Base-by-base conservation (phyloP, 2,888 invertebrate genomes). In the Miltochrista miniata region DNA sequence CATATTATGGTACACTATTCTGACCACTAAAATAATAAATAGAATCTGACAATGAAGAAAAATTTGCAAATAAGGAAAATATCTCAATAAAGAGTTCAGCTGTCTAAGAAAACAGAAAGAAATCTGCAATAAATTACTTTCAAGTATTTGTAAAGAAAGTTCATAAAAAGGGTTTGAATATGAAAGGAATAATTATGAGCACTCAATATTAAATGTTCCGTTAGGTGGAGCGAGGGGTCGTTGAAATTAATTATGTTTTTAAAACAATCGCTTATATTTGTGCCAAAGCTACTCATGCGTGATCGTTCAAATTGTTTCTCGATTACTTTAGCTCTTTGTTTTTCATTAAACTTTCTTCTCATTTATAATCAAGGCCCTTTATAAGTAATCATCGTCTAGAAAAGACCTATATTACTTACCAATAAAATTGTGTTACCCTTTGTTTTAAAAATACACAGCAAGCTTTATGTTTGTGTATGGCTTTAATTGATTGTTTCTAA, bases 181-280 rank as follows among this genome's bases (percentile, higher is more conserved):
- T 79, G 76, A 85, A 88, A 87, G 85, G 81, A 90, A 89, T 90
- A 90, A 90, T 90, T 89, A 91, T 83, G 88, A 91, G 87, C 87
- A 86, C 87, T 90, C 89, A 78, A 90, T 90, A 91, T 90, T 91
- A 90, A 91, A 91, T 90, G 90, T 90, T 87, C 87, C 90, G 88
- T 87, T 85, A 83, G 79, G 65, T 67, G 76, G 81, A 75, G 74
- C 82, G 83, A 89, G 83, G 90, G 90, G 90, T 85, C 78, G 80
- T 79, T 79, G 76, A 89, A 90, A 90, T 90, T 89, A 89, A 89
- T 90, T 87, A 89, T 87, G 87, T 90, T 91, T 90, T 90, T 83
- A 90, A 91, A 91, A 91, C 91, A 91, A 90, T 90, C 83, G 81
- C 79, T 83, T 86, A 84, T 84, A 90, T 89, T 91, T 87, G 86